A percentile compares a stretch with the other conserved stretches of the same genome.
These are phyloP conservation scores for Poeciliopsis presidionis DNA, from an alignment of 2,797 vertebrate genomes.

Conservation along the genomic window DNA sequence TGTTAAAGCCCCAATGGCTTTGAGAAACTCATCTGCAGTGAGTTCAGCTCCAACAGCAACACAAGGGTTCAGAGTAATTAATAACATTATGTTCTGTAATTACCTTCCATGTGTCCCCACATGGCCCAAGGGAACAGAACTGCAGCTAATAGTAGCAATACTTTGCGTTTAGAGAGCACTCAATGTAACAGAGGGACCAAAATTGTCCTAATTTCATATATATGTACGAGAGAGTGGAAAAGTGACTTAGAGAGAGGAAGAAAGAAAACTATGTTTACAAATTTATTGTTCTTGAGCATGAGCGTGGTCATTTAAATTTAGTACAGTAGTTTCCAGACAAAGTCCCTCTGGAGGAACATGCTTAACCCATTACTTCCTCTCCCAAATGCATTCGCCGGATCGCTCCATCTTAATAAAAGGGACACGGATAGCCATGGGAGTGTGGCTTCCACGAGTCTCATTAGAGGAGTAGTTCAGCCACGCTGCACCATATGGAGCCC, in stretches of 20 bases:
- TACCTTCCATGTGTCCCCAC: slow-evolving; percentile 73
- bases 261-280: slow-evolving; percentile 40
- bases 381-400: slow-evolving; percentile 36
- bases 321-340: slow-evolving; percentile 48
- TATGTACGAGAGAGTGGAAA: slow-evolving; percentile 11
- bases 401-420: slow-evolving; percentile 68
- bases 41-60: slow-evolving; percentile 52
- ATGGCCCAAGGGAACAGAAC: slow-evolving; percentile 62
- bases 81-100: slow-evolving; percentile 81
- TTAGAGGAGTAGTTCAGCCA: slow-evolving; percentile 48
- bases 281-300: slow-evolving; percentile 24
- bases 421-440: slow-evolving; percentile 61
- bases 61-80: slow-evolving; percentile 72
- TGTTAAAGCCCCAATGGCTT: slow-evolving; percentile 31
- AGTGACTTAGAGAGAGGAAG: slow-evolving; percentile 17
- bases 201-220: slow-evolving; percentile 56
- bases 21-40: slow-evolving; percentile 53
- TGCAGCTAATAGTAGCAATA: slow-evolving; percentile 70
- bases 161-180: slow-evolving; percentile 66
- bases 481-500: slow-evolving; percentile 38
- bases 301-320: slow-evolving; percentile 57
- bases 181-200: slow-evolving; percentile 50
- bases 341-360: slow-evolving; percentile 62
- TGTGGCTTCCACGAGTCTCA: slow-evolving; percentile 53
- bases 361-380: slow-evolving; percentile 65